Evolutionary conservation across 2,888 invertebrate species (phyloP).

Genomic region (Scotopteryx bipunctaria): DNA sequence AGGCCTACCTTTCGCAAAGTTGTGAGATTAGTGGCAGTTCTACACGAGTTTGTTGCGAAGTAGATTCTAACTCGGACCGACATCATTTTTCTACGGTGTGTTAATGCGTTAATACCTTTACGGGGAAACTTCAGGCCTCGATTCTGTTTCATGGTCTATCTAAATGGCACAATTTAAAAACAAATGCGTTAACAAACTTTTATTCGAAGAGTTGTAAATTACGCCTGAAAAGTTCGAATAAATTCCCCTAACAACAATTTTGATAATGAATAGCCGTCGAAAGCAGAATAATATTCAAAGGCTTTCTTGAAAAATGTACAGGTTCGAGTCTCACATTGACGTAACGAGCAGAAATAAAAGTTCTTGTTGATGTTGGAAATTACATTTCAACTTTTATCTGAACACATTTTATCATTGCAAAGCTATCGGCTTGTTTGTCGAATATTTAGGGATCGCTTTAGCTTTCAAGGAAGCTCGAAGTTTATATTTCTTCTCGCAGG

Average conservation of each 20-base stretch:
- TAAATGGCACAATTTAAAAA: constrained; percentile 31
- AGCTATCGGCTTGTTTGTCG: not conserved
- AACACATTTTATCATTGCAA: not conserved
- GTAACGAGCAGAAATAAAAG: no score
- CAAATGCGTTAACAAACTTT: constrained; percentile 20
- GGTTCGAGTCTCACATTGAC: not conserved
- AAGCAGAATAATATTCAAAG: not conserved
- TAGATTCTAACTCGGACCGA: constrained; percentile 28
- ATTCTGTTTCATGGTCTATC: constrained; percentile 33
- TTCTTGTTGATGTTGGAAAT: no score
- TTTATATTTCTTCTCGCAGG: constrained; percentile 6
- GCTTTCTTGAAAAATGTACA: constrained; percentile 2
- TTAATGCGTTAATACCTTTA: constrained; percentile 41
- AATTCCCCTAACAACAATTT: constrained; percentile 11
- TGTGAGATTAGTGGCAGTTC: constrained; percentile 42
- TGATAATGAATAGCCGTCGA: constrained; percentile 9
- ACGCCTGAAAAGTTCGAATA: constrained; percentile 10
- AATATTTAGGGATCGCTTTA: constrained; percentile 7
- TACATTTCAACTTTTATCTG: not conserved
- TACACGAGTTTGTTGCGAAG: constrained; percentile 35
- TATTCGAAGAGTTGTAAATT: constrained; percentile 12
- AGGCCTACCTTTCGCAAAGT: constrained; percentile 42
- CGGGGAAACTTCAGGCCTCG: constrained; percentile 29
- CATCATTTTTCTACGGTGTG: constrained; percentile 41
- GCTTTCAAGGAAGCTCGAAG: constrained; percentile 7